Base-by-base conservation (phyloP, 2,113 vertebrate species). In the Dicaeum eximium region DNA sequence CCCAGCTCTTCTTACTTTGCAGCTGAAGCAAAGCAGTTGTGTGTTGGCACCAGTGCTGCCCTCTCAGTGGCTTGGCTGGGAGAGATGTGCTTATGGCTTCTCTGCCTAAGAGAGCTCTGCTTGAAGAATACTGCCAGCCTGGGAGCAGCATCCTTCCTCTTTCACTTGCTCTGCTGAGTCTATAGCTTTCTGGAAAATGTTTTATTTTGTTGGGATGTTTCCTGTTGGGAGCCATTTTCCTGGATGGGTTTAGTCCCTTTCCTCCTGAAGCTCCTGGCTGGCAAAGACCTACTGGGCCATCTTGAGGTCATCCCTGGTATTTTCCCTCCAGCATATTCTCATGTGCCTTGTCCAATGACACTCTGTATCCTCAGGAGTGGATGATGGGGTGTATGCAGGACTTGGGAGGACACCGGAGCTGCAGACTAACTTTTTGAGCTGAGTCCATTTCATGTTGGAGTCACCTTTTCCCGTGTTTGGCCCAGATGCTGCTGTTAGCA, bases 261-360 rank as follows among this genome's bases (percentile, higher is more conserved):
- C 37, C 45, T 96, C 25, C 48, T 84, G 88, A 53, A 88, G 88
- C 65, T 96, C 18, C 92, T 94, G 57, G 69, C 88, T 96, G 96
- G 85, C 82, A 93, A 95, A 95, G 95, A 96, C 88, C 93, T 95
- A 95, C 82, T 96, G 95, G 95, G 95, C 95, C 96, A 96, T 96
- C 93, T 96, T 95, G 95, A 96, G 95, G 95, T 96, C 94, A 92
- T 95, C 95, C 72, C 72, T 94, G 93, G 93, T 96, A 96, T 96
- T 97, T 97, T 96, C 92, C 94, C 87, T 97, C 58, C 75, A 93
- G 94, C 35, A 0, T 77, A 58, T 90, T 93, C 71, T 92, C 64
- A 5, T 16, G 64, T 60, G 79, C 44, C 23, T 93, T 93, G 92
- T 92, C 95, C 85, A 25, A 71, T 6, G 0, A 5, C 60, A 44